Evolutionary conservation across 2,113 vertebrate genomes (phyloP).

Genomic region (Rhea americana): DNA sequence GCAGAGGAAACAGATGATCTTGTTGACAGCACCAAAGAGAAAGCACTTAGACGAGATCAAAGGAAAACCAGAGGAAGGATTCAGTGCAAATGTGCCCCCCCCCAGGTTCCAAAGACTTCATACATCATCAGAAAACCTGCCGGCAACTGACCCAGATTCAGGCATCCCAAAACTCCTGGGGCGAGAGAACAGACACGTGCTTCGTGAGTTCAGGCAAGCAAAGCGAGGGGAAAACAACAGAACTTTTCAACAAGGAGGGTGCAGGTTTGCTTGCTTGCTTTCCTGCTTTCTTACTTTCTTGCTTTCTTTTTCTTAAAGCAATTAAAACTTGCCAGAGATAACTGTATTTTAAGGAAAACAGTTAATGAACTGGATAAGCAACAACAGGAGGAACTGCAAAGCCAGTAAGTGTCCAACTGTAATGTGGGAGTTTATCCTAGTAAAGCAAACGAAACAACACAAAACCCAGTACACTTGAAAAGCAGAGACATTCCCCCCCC

Average conservation of each 20-base stretch:
- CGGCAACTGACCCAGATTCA: background rate
- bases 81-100: background rate
- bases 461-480: background rate
- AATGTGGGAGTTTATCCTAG: background rate
- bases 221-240: background rate
- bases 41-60: background rate
- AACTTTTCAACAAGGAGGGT: conserved; percentile 24
- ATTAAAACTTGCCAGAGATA: conserved; percentile 62
- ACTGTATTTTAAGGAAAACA: conserved; percentile 65
- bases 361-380: conserved; percentile 69
- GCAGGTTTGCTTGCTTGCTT: too few relatives aligned
- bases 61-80: background rate
- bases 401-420: conserved; percentile 54
- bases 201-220: background rate
- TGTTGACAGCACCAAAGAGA: background rate
- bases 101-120: background rate
- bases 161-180: background rate
- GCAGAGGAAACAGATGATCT: background rate
- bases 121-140: background rate
- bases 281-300: too few relatives aligned
- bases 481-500: background rate
- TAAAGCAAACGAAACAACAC: background rate
- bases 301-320: conserved; percentile 12
- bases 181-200: background rate
- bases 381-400: conserved; percentile 63